Evolutionary conservation across 2,888 invertebrate genomes (phyloP).

Genomic region (Drosophila bunnanda): DNA sequence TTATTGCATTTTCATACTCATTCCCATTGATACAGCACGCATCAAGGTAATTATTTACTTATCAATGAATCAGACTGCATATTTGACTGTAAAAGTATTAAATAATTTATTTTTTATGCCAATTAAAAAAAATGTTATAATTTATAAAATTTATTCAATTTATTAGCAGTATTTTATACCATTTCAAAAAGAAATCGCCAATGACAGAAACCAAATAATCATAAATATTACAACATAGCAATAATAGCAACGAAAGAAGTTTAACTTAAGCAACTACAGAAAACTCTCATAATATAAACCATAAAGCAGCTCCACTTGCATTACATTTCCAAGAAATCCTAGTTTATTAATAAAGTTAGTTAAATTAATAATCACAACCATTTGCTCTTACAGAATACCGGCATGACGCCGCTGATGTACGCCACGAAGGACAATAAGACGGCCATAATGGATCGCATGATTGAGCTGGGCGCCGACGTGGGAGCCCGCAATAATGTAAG

Average conservation of each 20-base stretch:
- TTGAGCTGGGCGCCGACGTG: conserved; percentile 96
- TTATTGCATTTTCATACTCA: not conserved
- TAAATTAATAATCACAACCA: no score
- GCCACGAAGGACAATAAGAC: conserved; percentile 98
- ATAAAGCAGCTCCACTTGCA: no score
- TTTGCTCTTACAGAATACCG: conserved; percentile 89
- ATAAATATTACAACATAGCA: not conserved
- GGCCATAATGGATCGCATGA: conserved; percentile 94
- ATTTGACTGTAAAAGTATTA: not conserved
- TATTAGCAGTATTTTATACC: not conserved
- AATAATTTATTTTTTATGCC: not conserved
- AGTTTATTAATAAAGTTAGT: not conserved
- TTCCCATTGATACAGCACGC: not conserved
- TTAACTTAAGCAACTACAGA: not conserved
- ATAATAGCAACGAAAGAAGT: no score
- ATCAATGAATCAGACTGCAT: not conserved
- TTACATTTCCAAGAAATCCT: not conserved
- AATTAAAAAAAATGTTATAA: not conserved
- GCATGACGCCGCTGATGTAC: conserved; percentile 98
- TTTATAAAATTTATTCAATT: not conserved
- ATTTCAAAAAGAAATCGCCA: not conserved
- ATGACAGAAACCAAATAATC: not conserved
- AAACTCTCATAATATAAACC: not conserved
- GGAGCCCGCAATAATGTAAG: conserved; percentile 96
- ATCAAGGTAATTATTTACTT: not conserved